Conservation (phyloP, 2,888 invertebrate species). For the Ophonus ardosiacus region DNA sequence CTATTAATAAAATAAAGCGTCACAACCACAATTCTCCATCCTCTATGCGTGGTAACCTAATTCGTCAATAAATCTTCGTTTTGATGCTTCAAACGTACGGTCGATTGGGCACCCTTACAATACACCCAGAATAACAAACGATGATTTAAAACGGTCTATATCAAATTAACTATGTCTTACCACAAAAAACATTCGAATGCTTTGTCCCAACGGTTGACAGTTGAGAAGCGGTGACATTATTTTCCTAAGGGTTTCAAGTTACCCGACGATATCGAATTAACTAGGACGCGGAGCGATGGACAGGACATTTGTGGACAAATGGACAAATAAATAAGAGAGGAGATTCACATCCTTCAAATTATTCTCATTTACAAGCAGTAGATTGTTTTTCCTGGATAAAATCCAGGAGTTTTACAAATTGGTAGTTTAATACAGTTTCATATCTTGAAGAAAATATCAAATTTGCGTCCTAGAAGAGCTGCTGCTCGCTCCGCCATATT, state of each 20-base stretch:
- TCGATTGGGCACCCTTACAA: conserved; percentile 58
- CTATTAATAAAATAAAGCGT: neutral
- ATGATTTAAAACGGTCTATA: conserved; percentile 61
- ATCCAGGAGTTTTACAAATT: too few species aligned
- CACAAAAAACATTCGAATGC: conserved; percentile 57
- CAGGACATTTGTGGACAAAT: neutral
- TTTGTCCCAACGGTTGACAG: conserved; percentile 27
- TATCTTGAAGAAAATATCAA: too few species aligned
- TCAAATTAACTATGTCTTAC: conserved; percentile 62
- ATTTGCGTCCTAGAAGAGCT: too few species aligned
- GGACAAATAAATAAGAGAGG: neutral
- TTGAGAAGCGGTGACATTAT: conserved; percentile 49
- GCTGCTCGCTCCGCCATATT: too few species aligned
- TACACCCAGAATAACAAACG: conserved; percentile 54
- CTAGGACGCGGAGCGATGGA: neutral
- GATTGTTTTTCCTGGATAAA: too few species aligned
- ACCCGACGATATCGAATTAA: neutral
- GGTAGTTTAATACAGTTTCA: too few species aligned
- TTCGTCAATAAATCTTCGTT: neutral
- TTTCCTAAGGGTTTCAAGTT: conserved; percentile 13
- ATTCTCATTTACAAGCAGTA: too few species aligned
- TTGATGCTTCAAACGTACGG: conserved; percentile 22
- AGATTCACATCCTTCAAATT: neutral
- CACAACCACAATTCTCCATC: neutral
- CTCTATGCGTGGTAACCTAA: neutral